Conservation (phyloP, 2,888 invertebrate species). For the Conus canariensis region DNA sequence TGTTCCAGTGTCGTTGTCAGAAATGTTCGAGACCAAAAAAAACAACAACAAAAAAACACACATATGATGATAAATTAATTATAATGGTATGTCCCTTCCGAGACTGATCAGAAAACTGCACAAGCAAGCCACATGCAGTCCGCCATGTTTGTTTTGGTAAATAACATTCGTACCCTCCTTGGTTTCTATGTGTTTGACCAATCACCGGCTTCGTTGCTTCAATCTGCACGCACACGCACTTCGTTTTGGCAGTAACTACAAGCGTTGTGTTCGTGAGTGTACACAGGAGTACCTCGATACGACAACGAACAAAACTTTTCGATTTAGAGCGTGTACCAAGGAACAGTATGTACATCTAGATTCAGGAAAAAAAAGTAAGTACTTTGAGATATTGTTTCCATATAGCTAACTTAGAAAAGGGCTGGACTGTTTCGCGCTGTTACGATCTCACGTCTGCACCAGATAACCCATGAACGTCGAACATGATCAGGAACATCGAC, state of each 20-base stretch:
- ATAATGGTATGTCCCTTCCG: neutral
- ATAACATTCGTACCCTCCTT: conserved; percentile 39
- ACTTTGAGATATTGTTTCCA: neutral
- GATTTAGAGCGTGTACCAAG: too few relatives aligned
- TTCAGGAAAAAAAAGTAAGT: neutral
- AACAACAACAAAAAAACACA: neutral
- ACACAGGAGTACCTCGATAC: too few relatives aligned
- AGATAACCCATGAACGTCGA: too few relatives aligned
- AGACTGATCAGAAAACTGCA: neutral
- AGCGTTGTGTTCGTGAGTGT: too few relatives aligned
- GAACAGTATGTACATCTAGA: neutral
- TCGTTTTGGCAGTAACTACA: neutral
- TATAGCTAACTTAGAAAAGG: too few relatives aligned
- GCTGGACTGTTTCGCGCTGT: too few relatives aligned
- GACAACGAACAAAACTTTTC: too few relatives aligned
- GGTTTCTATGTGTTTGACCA: conserved; percentile 45
- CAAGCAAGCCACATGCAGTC: conserved; percentile 37
- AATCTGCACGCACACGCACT: neutral
- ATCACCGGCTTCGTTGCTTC: conserved; percentile 16
- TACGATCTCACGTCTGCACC: too few relatives aligned
- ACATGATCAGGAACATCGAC: too few relatives aligned
- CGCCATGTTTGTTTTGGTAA: conserved; percentile 52
- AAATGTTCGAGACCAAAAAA: too few relatives aligned
- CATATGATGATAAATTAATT: neutral
- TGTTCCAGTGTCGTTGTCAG: neutral